A percentile compares a stretch with the other conserved stretches of the same genome.
These are phyloP conservation scores for Acanthococcus lagerstroemiae DNA, from an alignment of 2,888 invertebrate genomes.

Conservation along the genomic window DNA sequence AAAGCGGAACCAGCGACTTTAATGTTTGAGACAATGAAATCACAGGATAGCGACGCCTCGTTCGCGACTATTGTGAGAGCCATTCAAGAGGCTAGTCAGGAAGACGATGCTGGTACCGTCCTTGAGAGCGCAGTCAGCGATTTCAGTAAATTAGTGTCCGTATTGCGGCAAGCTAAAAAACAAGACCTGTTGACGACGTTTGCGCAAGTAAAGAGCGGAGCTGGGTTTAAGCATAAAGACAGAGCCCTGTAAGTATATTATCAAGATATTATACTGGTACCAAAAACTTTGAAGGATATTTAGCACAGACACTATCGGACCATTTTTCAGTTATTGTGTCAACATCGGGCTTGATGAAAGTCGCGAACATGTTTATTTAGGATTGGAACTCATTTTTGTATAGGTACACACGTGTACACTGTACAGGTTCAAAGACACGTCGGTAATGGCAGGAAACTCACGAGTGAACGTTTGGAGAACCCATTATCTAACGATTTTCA, in stretches of 20 bases:
- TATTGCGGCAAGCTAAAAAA: constrained; percentile 55
- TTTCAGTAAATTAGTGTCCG: constrained; percentile 55
- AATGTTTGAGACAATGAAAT: constrained; percentile 12
- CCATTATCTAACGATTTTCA: too few relatives aligned
- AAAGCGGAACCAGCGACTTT: constrained; percentile 1
- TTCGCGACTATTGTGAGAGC: constrained; percentile 11
- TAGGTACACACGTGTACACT: too few relatives aligned
- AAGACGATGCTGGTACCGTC: constrained; percentile 1
- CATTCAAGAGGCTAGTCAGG: constrained; percentile 21
- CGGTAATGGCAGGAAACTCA: too few relatives aligned
- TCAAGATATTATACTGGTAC: too few relatives aligned
- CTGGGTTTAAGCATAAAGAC: constrained; percentile 47
- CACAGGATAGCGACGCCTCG: neutral
- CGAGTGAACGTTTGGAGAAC: too few relatives aligned
- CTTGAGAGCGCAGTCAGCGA: constrained; percentile 43
- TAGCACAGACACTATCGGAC: too few relatives aligned
- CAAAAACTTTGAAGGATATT: too few relatives aligned
- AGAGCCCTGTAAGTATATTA: constrained; percentile 47
- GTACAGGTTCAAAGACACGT: too few relatives aligned
- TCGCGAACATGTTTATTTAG: too few relatives aligned
- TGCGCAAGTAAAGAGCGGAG: constrained; percentile 51
- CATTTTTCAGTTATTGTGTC: too few relatives aligned
- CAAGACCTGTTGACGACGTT: constrained; percentile 61
- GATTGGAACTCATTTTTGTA: too few relatives aligned
- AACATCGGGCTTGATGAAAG: too few relatives aligned